A percentile compares a stretch with the other conserved stretches of the same genome.
Conservation (phyloP, 2,888 invertebrate genomes). For the Eupeodes latifasciatus region DNA sequence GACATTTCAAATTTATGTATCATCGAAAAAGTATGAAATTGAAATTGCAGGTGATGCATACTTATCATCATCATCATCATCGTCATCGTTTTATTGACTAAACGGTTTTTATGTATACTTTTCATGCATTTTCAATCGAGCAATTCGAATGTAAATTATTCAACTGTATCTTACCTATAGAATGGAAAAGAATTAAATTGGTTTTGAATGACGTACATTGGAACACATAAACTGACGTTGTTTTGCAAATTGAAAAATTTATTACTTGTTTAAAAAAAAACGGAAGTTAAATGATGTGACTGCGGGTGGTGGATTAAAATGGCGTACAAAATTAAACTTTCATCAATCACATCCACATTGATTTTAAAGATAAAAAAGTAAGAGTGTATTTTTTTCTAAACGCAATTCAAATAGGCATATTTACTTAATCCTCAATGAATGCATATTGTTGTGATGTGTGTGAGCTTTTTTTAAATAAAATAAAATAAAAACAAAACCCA, state of each 20-base stretch:
- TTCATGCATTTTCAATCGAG: constrained; percentile 32
- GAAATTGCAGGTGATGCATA: background rate
- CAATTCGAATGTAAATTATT: constrained; percentile 41
- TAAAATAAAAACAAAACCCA: too few relatives aligned
- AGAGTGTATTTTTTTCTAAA: background rate
- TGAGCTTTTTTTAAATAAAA: too few relatives aligned
- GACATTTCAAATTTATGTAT: background rate
- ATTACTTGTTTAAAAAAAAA: background rate
- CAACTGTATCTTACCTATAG: background rate
- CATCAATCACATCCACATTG: background rate
- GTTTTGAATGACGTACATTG: constrained; percentile 16
- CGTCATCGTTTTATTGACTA: background rate
- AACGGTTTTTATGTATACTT: background rate
- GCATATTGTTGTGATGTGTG: too few relatives aligned
- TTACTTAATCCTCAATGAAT: too few relatives aligned
- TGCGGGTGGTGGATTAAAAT: background rate
- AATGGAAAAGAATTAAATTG: constrained; percentile 13
- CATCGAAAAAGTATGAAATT: background rate
- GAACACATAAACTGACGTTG: constrained; percentile 5
- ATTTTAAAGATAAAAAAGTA: background rate
- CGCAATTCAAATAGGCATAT: background rate
- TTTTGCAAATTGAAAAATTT: background rate
- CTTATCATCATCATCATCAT: background rate
- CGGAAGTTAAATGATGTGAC: constrained; percentile 12
- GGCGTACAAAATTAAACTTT: background rate